phyloP scores from a whole-genome alignment of 1,140 invertebrate species.

The Drosophila pachea region DNA sequence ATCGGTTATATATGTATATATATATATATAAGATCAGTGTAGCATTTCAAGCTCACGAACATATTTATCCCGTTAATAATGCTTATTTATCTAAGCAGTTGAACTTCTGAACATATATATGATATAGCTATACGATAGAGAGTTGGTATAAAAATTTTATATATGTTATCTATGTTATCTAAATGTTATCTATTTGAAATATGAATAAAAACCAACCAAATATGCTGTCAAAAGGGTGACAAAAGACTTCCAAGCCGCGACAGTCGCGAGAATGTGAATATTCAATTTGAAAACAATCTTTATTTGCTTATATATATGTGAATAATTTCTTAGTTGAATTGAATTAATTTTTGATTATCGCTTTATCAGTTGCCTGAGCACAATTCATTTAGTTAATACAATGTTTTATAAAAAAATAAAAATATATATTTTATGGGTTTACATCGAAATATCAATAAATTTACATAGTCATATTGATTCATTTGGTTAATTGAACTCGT shows the following conservation, averaged over 20 bases:
- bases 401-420: conserved; percentile 47
- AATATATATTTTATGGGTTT: conserved; percentile 32
- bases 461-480: conserved; percentile 44
- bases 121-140: no score
- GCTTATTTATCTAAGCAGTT: no score
- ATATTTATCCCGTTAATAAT: background rate
- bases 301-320: conserved; percentile 40
- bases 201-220: no score
- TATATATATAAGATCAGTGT: background rate
- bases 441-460: conserved; percentile 50
- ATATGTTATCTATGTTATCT: no score
- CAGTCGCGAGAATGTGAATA: background rate
- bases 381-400: conserved; percentile 18
- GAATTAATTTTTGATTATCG: conserved; percentile 57
- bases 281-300: conserved; percentile 30
- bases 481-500: conserved; percentile 53
- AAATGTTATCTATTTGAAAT: no score
- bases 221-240: no score
- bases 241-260: no score
- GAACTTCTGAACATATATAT: no score
- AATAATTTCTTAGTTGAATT: conserved; percentile 26
- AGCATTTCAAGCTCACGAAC: background rate
- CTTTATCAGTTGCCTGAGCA: conserved; percentile 64
- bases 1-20: conserved; percentile 1
- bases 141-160: no score